phyloP scores from a whole-genome alignment of 2,113 vertebrate species.

The Dipodomys stephensi region DNA sequence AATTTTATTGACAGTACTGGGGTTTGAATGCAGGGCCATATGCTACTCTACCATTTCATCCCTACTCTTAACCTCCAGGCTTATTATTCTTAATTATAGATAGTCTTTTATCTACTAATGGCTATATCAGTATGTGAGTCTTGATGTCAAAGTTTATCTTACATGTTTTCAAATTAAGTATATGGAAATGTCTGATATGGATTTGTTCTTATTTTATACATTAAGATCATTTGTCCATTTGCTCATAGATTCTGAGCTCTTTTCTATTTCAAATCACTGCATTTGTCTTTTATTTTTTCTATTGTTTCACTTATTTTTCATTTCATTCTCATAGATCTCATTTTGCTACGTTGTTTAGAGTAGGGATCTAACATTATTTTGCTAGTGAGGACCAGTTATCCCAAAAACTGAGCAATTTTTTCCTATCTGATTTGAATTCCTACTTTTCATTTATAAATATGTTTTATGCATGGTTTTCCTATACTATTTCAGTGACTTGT shows the following conservation, averaged over 20 bases:
- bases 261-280: background rate
- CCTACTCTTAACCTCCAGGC: background rate
- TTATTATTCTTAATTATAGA: constrained; percentile 8
- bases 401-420: constrained; percentile 10
- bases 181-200: background rate
- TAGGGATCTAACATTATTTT: background rate
- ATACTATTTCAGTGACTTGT: background rate
- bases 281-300: background rate
- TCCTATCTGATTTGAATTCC: background rate
- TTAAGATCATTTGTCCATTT: background rate
- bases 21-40: no score
- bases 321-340: background rate
- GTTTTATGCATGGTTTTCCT: background rate
- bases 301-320: background rate
- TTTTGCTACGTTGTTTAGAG: constrained; percentile 24
- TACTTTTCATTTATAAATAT: background rate
- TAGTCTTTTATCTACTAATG: background rate
- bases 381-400: background rate
- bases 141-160: background rate
- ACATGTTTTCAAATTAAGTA: background rate
- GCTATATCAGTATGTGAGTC: background rate
- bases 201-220: background rate
- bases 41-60: no score
- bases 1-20: background rate
- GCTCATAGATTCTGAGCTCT: background rate